Evolutionary conservation across 2,888 invertebrate genomes (phyloP).

Genomic region (Coelopa pilipes): DNA sequence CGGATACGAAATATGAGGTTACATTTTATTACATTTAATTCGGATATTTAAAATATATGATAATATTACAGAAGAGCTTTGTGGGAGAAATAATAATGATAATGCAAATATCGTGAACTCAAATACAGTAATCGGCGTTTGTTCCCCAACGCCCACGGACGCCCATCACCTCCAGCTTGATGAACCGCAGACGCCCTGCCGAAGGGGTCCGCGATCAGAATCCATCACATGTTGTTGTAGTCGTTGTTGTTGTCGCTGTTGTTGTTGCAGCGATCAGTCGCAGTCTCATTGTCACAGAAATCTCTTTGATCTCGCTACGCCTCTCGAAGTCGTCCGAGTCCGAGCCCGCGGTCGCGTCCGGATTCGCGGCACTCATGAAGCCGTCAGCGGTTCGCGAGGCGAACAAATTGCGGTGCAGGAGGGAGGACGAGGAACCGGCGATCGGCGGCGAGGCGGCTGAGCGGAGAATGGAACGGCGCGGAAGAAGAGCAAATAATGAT

Average conservation of each 20-base stretch:
- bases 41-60: too few relatives aligned
- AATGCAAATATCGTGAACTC: too few relatives aligned
- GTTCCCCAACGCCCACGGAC: background rate
- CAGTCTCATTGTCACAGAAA: conserved; percentile 31
- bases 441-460: background rate
- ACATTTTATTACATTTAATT: too few relatives aligned
- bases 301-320: conserved; percentile 33
- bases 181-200: background rate
- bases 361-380: conserved; percentile 29
- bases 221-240: conserved; percentile 8
- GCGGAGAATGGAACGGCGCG: background rate
- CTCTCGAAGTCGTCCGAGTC: conserved; percentile 17
- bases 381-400: conserved; percentile 29
- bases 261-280: background rate
- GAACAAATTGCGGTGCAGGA: conserved; percentile 26
- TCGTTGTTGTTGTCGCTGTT: background rate
- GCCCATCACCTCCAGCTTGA: background rate
- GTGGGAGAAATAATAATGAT: too few relatives aligned
- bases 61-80: too few relatives aligned
- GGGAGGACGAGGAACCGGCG: background rate
- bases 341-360: background rate
- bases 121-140: background rate
- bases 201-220: background rate
- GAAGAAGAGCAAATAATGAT: conserved; percentile 32
- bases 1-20: too few relatives aligned